Evolutionary conservation across 2,888 invertebrate genomes (phyloP).

Genomic region (Mylabris sibirica): DNA sequence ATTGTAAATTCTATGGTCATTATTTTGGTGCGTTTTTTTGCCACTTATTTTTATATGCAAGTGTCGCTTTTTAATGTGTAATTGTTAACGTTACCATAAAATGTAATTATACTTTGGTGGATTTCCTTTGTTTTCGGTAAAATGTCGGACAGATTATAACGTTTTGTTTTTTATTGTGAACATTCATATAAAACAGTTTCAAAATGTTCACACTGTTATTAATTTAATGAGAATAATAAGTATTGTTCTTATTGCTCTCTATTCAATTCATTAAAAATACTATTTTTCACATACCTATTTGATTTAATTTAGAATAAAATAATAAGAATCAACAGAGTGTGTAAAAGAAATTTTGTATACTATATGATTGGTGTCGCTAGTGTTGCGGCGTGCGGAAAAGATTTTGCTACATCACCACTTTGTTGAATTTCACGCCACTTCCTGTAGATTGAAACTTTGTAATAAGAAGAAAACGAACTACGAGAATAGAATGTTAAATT

Average conservation of each 20-base stretch:
- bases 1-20: slow-evolving; percentile 9
- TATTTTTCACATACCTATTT: background rate
- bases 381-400: too few relatives aligned
- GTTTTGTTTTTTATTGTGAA: slow-evolving; percentile 4
- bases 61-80: slow-evolving; percentile 18
- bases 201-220: background rate
- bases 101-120: slow-evolving; percentile 22
- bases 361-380: too few relatives aligned
- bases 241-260: background rate
- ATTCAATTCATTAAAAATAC: background rate
- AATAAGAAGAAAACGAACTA: background rate
- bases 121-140: slow-evolving; percentile 24
- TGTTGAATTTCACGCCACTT: background rate
- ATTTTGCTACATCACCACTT: background rate
- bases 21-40: too few relatives aligned
- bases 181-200: background rate
- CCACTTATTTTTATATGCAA: background rate
- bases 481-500: background rate
- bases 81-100: slow-evolving; percentile 20
- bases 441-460: background rate
- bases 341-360: background rate
- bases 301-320: background rate
- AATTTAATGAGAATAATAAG: background rate
- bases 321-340: background rate
- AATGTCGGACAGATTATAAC: slow-evolving; percentile 25